Conservation (phyloP, 2,113 vertebrate species). For the Solenodon paradoxus region DNA sequence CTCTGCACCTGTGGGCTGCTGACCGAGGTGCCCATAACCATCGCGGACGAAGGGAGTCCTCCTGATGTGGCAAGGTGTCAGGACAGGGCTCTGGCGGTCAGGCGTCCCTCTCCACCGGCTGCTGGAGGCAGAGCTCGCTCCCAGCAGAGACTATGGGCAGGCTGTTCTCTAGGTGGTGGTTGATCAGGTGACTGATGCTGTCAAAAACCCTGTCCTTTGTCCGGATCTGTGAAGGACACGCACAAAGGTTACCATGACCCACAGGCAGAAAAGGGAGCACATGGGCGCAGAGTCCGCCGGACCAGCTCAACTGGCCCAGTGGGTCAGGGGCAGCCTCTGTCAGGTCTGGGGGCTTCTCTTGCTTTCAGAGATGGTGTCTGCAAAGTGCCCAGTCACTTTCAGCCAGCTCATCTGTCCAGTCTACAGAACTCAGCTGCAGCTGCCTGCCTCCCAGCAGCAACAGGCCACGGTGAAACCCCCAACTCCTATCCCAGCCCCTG, state of each 20-base stretch:
- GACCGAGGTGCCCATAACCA: fast-evolving
- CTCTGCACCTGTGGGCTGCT: not conserved
- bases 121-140: constrained; percentile 96
- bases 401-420: not conserved
- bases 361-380: not conserved
- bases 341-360: fast-evolving
- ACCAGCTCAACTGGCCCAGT: not conserved
- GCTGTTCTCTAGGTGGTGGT: constrained; percentile 94
- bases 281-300: not conserved
- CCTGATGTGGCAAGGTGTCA: too few relatives aligned
- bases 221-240: constrained; percentile 87
- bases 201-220: constrained; percentile 98
- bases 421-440: not conserved
- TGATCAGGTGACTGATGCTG: constrained; percentile 97
- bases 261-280: not conserved
- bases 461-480: not conserved
- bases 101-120: constrained; percentile 91
- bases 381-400: not conserved
- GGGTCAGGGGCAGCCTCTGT: not conserved
- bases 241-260: not conserved
- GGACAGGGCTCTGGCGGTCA: constrained; percentile 73
- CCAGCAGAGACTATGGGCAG: constrained; percentile 97
- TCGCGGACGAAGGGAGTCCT: not conserved
- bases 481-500: too few relatives aligned
- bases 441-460: not conserved